Base-by-base conservation (phyloP, 2,113 vertebrate species). In the Spea bombifrons region DNA sequence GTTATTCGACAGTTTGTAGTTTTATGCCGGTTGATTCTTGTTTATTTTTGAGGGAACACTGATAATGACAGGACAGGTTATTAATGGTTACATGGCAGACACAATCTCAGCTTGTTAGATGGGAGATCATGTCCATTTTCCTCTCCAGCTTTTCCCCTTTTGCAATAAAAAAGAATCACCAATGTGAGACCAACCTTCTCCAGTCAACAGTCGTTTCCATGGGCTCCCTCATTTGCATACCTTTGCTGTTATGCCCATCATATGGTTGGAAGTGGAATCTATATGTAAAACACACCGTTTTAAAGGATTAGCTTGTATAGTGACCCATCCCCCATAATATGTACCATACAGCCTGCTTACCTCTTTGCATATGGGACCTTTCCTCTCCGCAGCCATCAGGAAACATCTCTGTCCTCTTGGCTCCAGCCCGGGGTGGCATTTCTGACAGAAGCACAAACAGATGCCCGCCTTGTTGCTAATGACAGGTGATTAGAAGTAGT, bases 401-500 rank as follows among this genome's bases (percentile, higher is more conserved):
- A 83, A 85, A 88, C 86, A 83, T 87, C 83, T 86, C 80, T 71
- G 78, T 88, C 84, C 82, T 82, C 69, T 83, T 59, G 87, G 46
- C 71, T 83, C 88, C 84, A 84, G 82, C 55, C 85, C 81, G 83
- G 87, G 85, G 86, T 90, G 89, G 88, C 86, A 49, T 86, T 91
- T 89, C 93, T 94, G 94, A 96, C 96, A 97, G 95, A 95, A 92
- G 91, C 89, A 88, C 89, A 94, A 95, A 93, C 95, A 97, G 95
- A 97, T 97, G 95, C 91, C 89, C 85, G 89, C 91, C 53, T 92
- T 90, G 90, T 90, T 88, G 90, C 94, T 97, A 98, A 97, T 97
- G 95, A 93, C 96, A 96, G 94, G 94, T 97, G 96, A 97, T 98
- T 97, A 97, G 93, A 96, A 95, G 94, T 93, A 91, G 92, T 92